These are phyloP conservation scores for Eupeodes latifasciatus DNA, from an alignment of 2,888 invertebrate species.

Conservation along the genomic window DNA sequence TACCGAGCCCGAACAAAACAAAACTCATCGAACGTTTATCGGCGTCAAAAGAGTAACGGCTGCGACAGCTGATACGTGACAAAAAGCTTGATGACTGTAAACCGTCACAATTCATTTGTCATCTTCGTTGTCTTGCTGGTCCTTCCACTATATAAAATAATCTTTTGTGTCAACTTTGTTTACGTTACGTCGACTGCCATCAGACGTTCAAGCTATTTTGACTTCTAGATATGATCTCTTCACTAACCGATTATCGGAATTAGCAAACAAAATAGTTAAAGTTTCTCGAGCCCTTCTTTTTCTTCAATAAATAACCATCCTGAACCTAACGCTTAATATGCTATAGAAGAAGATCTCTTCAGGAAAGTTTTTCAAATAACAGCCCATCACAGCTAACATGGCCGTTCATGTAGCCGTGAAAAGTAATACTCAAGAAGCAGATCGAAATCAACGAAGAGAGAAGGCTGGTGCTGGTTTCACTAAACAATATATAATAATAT, in stretches of 20 bases:
- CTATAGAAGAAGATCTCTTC: too few relatives aligned
- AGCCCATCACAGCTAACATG: too few relatives aligned
- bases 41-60: not conserved
- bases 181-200: slow-evolving; percentile 25
- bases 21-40: not conserved
- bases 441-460: too few relatives aligned
- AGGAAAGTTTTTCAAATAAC: too few relatives aligned
- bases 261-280: slow-evolving; percentile 2
- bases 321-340: too few relatives aligned
- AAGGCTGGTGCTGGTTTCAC: too few relatives aligned
- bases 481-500: too few relatives aligned
- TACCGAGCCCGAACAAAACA: not conserved
- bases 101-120: slow-evolving; percentile 17
- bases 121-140: slow-evolving; percentile 11
- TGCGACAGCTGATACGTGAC: slow-evolving; percentile 10
- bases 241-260: not conserved
- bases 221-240: slow-evolving; percentile 5
- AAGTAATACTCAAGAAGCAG: too few relatives aligned
- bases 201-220: slow-evolving; percentile 27
- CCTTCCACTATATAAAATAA: not conserved
- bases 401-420: too few relatives aligned
- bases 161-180: slow-evolving; percentile 25
- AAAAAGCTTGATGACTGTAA: slow-evolving; percentile 10
- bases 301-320: too few relatives aligned
- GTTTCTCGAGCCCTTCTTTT: not conserved